phyloP scores from a whole-genome alignment of 2,113 vertebrate genomes.

The Vombatus ursinus region DNA sequence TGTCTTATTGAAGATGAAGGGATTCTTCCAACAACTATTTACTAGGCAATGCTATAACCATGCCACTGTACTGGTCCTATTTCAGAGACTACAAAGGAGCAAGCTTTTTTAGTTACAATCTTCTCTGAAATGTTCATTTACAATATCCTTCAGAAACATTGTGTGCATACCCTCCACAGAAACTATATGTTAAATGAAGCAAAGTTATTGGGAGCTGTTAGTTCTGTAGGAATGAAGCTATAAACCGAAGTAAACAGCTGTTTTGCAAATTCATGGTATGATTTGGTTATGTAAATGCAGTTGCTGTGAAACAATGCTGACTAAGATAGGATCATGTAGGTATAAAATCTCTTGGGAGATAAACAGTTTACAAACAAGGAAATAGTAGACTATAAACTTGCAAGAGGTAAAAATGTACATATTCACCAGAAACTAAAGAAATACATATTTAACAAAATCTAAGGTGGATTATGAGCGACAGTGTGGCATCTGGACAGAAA shows the following conservation, averaged over 20 bases:
- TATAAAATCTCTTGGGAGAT: too few relatives aligned
- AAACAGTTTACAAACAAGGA: too few relatives aligned
- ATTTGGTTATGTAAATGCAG: not conserved
- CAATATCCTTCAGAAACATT: constrained; percentile 3
- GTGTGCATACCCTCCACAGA: not conserved
- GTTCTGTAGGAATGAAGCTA: not conserved
- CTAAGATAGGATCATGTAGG: too few relatives aligned
- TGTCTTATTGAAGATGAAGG: not conserved
- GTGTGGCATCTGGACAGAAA: not conserved
- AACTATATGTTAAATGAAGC: not conserved
- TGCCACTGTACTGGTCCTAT: not conserved
- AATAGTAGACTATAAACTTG: not conserved
- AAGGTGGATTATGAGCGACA: not conserved
- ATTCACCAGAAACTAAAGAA: not conserved
- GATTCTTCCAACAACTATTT: not conserved
- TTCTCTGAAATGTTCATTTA: not conserved
- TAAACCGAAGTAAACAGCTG: not conserved
- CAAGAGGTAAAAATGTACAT: not conserved
- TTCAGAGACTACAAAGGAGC: not conserved
- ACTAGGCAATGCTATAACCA: not conserved
- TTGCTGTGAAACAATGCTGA: not conserved
- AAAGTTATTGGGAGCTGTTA: not conserved
- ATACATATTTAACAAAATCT: not conserved
- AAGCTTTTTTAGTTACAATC: not conserved
- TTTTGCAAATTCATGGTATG: not conserved